Conservation (phyloP, 2,797 vertebrate species). For the Characodon lateralis region DNA sequence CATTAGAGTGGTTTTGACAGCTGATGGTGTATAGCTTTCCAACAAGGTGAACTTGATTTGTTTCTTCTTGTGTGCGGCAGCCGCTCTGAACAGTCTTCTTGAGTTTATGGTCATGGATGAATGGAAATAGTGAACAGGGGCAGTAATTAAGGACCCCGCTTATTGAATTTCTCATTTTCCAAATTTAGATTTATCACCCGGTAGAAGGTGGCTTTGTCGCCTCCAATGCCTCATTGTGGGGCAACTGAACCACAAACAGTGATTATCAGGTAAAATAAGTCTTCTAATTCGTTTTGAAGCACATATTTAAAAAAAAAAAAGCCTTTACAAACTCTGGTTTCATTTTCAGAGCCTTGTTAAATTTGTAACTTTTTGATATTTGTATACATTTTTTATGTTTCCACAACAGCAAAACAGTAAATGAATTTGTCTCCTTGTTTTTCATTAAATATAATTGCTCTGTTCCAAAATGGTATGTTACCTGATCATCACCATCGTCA, state of each 20-base stretch:
- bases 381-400: slow-evolving; percentile 22
- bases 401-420: slow-evolving; percentile 21
- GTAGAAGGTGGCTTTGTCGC: slow-evolving; percentile 61
- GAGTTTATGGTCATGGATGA: slow-evolving; percentile 67
- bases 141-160: slow-evolving; percentile 73
- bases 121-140: slow-evolving; percentile 61
- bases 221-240: slow-evolving; percentile 58
- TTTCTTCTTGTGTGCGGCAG: slow-evolving; percentile 40
- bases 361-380: slow-evolving; percentile 9
- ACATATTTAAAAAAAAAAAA: background rate
- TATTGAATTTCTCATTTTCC: slow-evolving; percentile 76
- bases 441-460: slow-evolving; percentile 57
- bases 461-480: slow-evolving; percentile 67
- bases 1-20: slow-evolving; percentile 43
- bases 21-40: slow-evolving; percentile 64
- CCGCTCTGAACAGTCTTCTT: slow-evolving; percentile 49
- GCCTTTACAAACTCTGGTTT: slow-evolving; percentile 14
- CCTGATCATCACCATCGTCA: slow-evolving; percentile 66
- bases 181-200: slow-evolving; percentile 78
- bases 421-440: slow-evolving; percentile 23
- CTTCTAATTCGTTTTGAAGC: slow-evolving; percentile 67
- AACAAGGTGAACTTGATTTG: slow-evolving; percentile 65
- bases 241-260: slow-evolving; percentile 62
- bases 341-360: slow-evolving; percentile 7
- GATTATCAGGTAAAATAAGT: slow-evolving; percentile 65